Base-by-base conservation (phyloP, 2,113 vertebrate genomes). In the Dermatemys mawii region DNA sequence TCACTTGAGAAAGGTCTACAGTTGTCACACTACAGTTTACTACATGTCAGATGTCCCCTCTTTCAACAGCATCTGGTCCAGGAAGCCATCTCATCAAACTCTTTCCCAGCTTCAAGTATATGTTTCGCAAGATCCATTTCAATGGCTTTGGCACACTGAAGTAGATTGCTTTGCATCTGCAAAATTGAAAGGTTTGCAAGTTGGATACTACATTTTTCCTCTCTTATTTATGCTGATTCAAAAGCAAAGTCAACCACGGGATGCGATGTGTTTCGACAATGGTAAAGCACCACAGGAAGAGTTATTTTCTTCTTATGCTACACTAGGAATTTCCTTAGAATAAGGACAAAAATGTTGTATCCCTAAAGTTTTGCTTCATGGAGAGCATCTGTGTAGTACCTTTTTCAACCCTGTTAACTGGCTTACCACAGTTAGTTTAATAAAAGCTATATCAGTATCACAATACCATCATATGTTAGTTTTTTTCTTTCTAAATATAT, bases 201-300 rank as follows among this genome's bases (percentile, higher is more conserved):
- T 78, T 38, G 4, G 11, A 16, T 29, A 10, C n/a, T 24, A 12
- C 19, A 6, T 1, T 49, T 93, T 54, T 90, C 55, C 29, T 63
- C 55, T 57, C 63, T 88, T 26, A 5, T 5, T 6, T 51, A 51
- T 51, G 50, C 17, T 3, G 78, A 4, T 35, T 86, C 50, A 76
- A 86, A 7, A 54, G 60, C n/a, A 26, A 76, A 70, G 21, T 17
- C 78, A 88, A 44, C 3, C 11, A 85, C 24, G 4, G 8, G 41
- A 4, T 55, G 21, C 0, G 0, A 16, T 67, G 85, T 79, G 41
- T 88, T 57, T 41, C 46, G 67, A 83, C 49, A 85, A 32, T 2
- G 44, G 26, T 81, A 51, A 90, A 81, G 60, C 87, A 91, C 51
- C 12, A 26, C 6, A 35, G 13, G 11, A 88, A 67, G 24, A 10